Conservation (phyloP, 2,113 vertebrate species). For the Cyprinodon tularosa region DNA sequence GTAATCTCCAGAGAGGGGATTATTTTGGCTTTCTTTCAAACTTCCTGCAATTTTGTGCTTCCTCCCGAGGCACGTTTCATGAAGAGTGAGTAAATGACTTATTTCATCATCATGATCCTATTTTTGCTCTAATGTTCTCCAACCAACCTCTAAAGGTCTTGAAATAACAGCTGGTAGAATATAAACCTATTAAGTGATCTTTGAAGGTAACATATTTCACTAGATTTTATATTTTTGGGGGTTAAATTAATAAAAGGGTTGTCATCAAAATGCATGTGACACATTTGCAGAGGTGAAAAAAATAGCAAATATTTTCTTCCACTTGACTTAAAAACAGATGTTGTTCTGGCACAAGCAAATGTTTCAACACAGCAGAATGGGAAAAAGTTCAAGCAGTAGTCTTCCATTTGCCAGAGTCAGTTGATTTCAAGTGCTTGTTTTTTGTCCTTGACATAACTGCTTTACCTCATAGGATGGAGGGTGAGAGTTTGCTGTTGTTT, state of each 20-base stretch:
- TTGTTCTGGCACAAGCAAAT: background rate
- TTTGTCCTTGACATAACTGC: constrained; percentile 5
- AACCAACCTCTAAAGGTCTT: background rate
- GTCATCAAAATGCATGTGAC: too few species aligned
- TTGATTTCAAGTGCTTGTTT: constrained; percentile 1
- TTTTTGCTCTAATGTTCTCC: too few species aligned
- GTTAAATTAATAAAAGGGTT: background rate
- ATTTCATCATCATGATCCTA: too few species aligned
- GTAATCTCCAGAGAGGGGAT: too few species aligned
- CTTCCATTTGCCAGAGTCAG: background rate
- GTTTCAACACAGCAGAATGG: background rate
- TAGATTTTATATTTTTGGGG: too few species aligned
- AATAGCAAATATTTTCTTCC: background rate
- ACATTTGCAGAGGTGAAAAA: background rate
- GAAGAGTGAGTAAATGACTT: too few species aligned
- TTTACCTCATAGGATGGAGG: constrained; percentile 1
- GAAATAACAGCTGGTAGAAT: background rate
- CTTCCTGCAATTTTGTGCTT: too few species aligned
- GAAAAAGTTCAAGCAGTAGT: background rate
- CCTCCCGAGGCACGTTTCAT: too few species aligned
- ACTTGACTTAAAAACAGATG: background rate
- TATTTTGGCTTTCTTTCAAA: too few species aligned
- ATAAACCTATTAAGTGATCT: too few species aligned
- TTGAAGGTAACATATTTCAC: too few species aligned
- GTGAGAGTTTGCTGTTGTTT: constrained; percentile 34